Evolutionary conservation across 2,797 vertebrate species (phyloP).

Genomic region (Anisognathus igniventris): DNA sequence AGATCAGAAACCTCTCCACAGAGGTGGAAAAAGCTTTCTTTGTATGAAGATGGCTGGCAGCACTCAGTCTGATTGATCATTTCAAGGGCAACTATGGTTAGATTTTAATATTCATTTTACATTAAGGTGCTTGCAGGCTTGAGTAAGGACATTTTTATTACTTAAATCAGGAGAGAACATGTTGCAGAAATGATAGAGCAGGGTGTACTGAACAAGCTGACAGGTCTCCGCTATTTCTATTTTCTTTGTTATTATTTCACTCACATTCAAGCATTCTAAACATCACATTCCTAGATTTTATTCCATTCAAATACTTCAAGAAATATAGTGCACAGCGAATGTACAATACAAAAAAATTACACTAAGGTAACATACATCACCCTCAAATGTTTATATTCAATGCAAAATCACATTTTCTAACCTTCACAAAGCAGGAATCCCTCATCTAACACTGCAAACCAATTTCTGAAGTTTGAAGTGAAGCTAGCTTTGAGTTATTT

Average conservation of each 20-base stretch:
- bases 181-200: not conserved
- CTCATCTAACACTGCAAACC: not conserved
- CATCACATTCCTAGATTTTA: not conserved
- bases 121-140: slow-evolving; percentile 1
- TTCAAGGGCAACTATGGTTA: slow-evolving; percentile 15
- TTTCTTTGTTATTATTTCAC: slow-evolving; percentile 18
- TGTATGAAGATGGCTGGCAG: not conserved
- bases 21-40: not conserved
- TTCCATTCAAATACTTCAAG: not conserved
- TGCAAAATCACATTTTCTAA: slow-evolving; percentile 43
- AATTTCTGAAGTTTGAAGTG: not conserved
- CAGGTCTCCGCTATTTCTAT: not conserved
- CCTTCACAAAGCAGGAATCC: slow-evolving; percentile 18
- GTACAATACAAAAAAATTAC: not conserved
- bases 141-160: not conserved
- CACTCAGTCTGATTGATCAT: not conserved
- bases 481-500: slow-evolving; percentile 32
- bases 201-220: not conserved
- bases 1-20: not conserved
- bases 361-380: slow-evolving; percentile 18
- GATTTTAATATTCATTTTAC: slow-evolving; percentile 38
- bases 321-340: not conserved
- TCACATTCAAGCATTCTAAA: slow-evolving; percentile 5
- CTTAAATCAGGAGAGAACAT: not conserved
- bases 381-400: slow-evolving; percentile 29